Base-by-base conservation (phyloP, 2,797 vertebrate genomes). In the Acrossocheilus wenchowensis region DNA sequence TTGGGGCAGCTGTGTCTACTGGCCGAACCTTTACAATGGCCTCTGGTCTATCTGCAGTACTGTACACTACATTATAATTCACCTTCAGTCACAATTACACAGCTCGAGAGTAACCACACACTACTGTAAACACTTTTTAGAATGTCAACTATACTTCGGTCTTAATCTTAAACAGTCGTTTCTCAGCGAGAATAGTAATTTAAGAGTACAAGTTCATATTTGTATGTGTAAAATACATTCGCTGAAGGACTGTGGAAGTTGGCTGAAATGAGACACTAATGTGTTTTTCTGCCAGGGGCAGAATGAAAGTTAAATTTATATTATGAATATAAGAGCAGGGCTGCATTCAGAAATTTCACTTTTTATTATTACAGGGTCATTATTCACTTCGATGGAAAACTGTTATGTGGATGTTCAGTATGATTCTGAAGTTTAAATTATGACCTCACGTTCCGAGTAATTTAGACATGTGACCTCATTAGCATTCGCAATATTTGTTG, bases 301-400 rank as follows among this genome's bases (percentile, higher is more conserved):
- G 14, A 77, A 52, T 69, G 48, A 78, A 69, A 78, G 78, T 84
- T 69, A 15, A 43, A 30, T 78, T 84, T 78, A 78, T 43, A 71
- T 69, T 69, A 85, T 57, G 62, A 85, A 85, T 62, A 85, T 69
- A 78, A 85, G 74, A 78, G 62, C 48, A 85, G 74, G 48, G 26
- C 74, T 57, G 36, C 74, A 57, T 78, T 85, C 12, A 12, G 14
- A 78, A 69, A 68, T 41, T 43, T 30, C 9, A 54, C 62, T 78
- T 77, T 60, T 77, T 68, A 64, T 77, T 84, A 83, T 84, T 68
- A 41, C 73, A 68, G 17, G 23, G 45, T 62, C 10, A 41, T 78
- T 68, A 77, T 84, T 84, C 34, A 21, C 45, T 84, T 84, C 30
- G 68, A 3, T 77, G 36, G 39, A 50, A 64, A 83, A 57, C 26